Percentiles rank a stretch among this genome's conserved stretches.
Conservation (phyloP, 2,888 invertebrate genomes). For the Apamea monoglypha region DNA sequence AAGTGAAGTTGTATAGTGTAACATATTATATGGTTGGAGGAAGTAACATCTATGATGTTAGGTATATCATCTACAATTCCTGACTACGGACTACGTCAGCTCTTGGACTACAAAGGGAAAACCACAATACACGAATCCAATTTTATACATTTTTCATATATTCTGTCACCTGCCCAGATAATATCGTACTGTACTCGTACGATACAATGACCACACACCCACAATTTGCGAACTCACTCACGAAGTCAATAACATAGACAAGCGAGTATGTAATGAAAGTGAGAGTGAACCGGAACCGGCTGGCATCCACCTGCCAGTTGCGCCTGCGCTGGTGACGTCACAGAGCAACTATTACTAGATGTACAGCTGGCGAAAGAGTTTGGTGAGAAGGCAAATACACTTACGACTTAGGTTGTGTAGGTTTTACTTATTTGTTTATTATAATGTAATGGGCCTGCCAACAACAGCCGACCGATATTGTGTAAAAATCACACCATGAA, state of each 20-base stretch:
- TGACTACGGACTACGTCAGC: background rate
- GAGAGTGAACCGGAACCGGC: slow-evolving; percentile 67
- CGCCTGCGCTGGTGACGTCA: slow-evolving; percentile 61
- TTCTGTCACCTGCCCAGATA: background rate
- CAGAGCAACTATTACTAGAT: slow-evolving; percentile 31
- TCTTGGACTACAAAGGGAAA: background rate
- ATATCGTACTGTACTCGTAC: slow-evolving; percentile 5
- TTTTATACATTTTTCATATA: background rate
- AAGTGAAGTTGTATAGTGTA: too few species aligned
- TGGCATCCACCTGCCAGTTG: slow-evolving; percentile 61
- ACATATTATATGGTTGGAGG: too few species aligned
- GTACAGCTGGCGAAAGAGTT: slow-evolving; percentile 28
- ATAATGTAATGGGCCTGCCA: background rate
- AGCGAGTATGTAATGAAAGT: slow-evolving; percentile 61
- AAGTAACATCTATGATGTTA: background rate
- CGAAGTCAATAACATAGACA: slow-evolving; percentile 48
- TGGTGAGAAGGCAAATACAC: background rate
- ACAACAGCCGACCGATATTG: background rate
- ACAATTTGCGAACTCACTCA: slow-evolving; percentile 35
- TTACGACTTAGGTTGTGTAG: background rate
- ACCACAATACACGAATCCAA: background rate
- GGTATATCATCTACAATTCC: background rate
- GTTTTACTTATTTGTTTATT: background rate
- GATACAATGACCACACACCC: slow-evolving; percentile 26
- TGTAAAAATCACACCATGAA: background rate